These are phyloP conservation scores for Pachymerium ferrugineum DNA, from an alignment of 2,888 invertebrate genomes.

Conservation along the genomic window DNA sequence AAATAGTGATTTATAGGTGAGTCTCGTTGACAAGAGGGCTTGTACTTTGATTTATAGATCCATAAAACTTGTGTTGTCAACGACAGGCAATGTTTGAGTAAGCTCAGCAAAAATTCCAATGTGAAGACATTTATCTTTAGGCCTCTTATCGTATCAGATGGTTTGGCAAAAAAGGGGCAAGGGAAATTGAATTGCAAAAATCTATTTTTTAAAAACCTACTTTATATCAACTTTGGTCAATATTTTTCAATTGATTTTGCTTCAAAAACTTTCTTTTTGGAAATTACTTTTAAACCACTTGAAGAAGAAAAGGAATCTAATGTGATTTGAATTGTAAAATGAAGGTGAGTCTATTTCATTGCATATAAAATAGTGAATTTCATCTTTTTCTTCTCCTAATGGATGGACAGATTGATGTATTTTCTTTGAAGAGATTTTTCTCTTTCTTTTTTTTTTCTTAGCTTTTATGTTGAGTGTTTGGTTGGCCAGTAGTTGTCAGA, in stretches of 20 bases:
- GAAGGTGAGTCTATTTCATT: too few species aligned
- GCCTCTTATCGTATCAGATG: neutral
- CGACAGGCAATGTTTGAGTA: constrained; percentile 3
- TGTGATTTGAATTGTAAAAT: neutral
- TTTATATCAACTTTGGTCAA: neutral
- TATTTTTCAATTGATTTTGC: neutral
- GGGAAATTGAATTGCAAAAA: constrained; percentile 12
- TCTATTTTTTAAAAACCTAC: neutral
- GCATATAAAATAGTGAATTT: too few species aligned
- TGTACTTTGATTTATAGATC: constrained; percentile 13
- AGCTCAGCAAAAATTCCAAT: neutral
- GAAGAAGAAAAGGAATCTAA: neutral
- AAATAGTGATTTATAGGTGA: constrained; percentile 6
- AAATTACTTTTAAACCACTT: too few species aligned
- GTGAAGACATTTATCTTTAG: constrained; percentile 3
- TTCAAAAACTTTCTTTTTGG: neutral
- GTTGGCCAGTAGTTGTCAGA: neutral
- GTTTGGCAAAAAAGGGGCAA: neutral
- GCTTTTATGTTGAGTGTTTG: neutral
- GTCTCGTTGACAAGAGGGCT: constrained; percentile 4
- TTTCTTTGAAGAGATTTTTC: too few species aligned
- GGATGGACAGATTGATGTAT: too few species aligned
- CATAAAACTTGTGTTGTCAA: constrained; percentile 8
- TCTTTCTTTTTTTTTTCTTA: too few species aligned
- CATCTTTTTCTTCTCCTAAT: too few species aligned